phyloP scores from a whole-genome alignment of 2,113 vertebrate genomes.

The Cettia cetti region DNA sequence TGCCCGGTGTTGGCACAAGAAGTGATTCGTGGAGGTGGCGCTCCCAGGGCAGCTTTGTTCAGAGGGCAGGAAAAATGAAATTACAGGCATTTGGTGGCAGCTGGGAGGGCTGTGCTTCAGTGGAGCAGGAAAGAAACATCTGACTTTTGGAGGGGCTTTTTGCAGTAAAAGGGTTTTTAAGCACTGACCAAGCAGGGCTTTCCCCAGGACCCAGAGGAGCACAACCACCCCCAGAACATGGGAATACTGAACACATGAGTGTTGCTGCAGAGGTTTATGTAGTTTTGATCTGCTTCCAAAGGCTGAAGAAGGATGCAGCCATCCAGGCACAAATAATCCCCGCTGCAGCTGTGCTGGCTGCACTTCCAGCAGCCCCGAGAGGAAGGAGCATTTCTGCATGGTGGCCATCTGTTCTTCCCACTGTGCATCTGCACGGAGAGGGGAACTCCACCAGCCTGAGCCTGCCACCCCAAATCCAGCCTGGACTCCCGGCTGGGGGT shows the following conservation, averaged over 20 bases:
- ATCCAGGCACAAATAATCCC: not conserved
- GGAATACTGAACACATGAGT: not conserved
- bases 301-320: not conserved
- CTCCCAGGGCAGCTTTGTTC: not conserved
- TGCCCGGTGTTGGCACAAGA: not conserved
- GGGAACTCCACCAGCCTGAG: not conserved
- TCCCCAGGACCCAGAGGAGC: not conserved
- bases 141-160: not conserved
- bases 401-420: conserved; percentile 16
- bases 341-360: conserved; percentile 23
- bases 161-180: not conserved
- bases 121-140: not conserved
- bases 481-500: not conserved
- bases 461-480: not conserved
- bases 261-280: not conserved
- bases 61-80: not conserved
- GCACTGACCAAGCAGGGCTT: not conserved
- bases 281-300: not conserved
- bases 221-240: not conserved
- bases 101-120: conserved; percentile 6
- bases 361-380: not conserved
- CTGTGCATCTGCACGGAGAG: not conserved
- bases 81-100: not conserved
- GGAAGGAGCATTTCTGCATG: not conserved
- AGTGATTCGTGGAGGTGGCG: not conserved